phyloP scores from a whole-genome alignment of 2,888 invertebrate genomes.

The Tetragonisca angustula region DNA sequence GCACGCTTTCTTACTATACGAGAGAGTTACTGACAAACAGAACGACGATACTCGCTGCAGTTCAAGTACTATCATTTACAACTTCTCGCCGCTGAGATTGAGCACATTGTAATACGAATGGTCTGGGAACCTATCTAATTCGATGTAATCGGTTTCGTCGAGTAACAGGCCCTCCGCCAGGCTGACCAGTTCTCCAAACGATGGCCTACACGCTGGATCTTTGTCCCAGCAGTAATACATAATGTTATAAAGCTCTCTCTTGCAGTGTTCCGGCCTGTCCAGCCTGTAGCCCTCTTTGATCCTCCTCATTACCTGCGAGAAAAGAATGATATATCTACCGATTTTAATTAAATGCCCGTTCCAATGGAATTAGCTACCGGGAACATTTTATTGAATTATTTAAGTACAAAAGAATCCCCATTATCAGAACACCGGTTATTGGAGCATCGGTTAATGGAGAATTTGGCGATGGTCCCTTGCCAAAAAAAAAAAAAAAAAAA shows the following conservation, averaged over 20 bases:
- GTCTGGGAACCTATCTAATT: slow-evolving; percentile 95
- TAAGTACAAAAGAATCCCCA: neutral
- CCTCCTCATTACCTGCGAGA: slow-evolving; percentile 88
- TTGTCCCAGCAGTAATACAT: slow-evolving; percentile 99
- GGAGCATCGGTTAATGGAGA: neutral
- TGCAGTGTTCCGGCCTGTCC: slow-evolving; percentile 97
- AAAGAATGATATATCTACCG: neutral
- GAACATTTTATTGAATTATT: neutral
- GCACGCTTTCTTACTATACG: neutral
- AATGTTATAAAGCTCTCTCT: slow-evolving; percentile 95
- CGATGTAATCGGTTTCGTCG: slow-evolving; percentile 97
- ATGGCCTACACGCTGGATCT: slow-evolving; percentile 92
- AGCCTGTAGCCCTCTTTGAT: slow-evolving; percentile 93
- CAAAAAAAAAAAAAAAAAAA: neutral
- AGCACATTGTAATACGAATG: slow-evolving; percentile 96
- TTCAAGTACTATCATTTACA: slow-evolving; percentile 81
- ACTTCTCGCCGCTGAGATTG: slow-evolving; percentile 93
- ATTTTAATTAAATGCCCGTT: neutral
- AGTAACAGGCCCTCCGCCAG: slow-evolving; percentile 93
- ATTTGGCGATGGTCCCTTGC: neutral
- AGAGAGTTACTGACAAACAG: neutral
- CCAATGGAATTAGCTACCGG: neutral
- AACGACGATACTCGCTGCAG: neutral
- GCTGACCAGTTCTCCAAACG: slow-evolving; percentile 92
- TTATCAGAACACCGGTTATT: neutral